Evolutionary conservation across 2,113 vertebrate genomes (phyloP).

Genomic region (Ramphastos sulfuratus): DNA sequence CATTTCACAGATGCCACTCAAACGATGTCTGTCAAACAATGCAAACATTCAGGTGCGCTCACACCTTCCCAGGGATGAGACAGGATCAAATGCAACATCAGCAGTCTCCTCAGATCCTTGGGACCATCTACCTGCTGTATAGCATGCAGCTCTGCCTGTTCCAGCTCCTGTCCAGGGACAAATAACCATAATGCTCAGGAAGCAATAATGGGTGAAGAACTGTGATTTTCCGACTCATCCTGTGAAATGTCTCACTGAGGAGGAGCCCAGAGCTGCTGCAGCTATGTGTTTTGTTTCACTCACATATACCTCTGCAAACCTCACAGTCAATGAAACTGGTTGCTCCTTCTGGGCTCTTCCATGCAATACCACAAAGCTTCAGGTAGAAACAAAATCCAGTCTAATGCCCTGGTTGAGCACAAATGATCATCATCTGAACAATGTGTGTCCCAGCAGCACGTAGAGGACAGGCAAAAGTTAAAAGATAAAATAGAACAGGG

Average conservation of each 20-base stretch:
- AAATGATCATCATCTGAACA: neutral
- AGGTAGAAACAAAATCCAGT: neutral
- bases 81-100: neutral
- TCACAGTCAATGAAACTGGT: rapidly evolving
- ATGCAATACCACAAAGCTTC: rapidly evolving
- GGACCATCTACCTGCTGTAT: neutral
- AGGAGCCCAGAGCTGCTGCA: neutral
- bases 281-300: neutral
- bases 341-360: neutral
- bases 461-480: neutral
- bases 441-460: neutral
- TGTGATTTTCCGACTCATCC: neutral
- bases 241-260: neutral
- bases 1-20: neutral
- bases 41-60: neutral
- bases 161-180: neutral
- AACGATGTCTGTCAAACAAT: neutral
- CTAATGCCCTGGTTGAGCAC: neutral
- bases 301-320: neutral
- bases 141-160: neutral
- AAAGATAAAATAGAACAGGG: neutral
- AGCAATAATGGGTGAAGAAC: neutral
- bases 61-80: neutral
- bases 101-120: neutral
- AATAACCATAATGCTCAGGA: neutral